Base-by-base conservation (phyloP, 2,113 vertebrate species). In the Galeopterus variegatus region DNA sequence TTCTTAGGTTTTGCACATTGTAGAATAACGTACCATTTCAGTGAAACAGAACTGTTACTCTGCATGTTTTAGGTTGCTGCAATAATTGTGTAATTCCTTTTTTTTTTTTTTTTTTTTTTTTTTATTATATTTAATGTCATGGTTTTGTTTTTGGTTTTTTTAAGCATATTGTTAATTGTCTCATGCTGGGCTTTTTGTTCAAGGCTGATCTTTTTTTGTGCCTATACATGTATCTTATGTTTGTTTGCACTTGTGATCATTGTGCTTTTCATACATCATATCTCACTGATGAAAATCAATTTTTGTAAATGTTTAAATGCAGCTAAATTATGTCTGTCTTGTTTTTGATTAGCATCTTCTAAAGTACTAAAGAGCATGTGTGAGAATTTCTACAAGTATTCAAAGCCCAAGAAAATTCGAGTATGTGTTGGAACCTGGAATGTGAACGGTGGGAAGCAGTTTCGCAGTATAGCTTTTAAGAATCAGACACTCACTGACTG, bases 401-500 rank as follows among this genome's bases (percentile, higher is more conserved):
- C 99, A 8, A 99, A 98, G 73, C 99, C 99, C 1, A 99, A 99
- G 97, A 99, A 99, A 94, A 99, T 99, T 82, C 98, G 99, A 10
- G 99, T 99, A 48, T 99, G 99, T 1, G 98, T 99, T 0, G 99
- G 99, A 75, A 99, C 99, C 0, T 99, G 99, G 99, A 99, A 99
- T 0, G 99, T 99, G 41, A 99, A 99, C 0, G 99, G 99, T 0
- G 99, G 99, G 15, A 99, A 99, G 98, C 99, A 99, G 96, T 99
- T 99, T 94, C 99, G 99, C 94, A 99, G 99, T 93, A 99, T 99
- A 69, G 99, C 99, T 33, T 99, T 99, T 98, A 99, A 99, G 97
- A 99, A 99, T 97, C 99, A 99, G 97, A 99, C 99, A 0, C 99
- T 99, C 84, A 99, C 99, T 28, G 99, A 99, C 98, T 99, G 99